Conservation (phyloP, 2,113 vertebrate species). For the Malurus elegans region DNA sequence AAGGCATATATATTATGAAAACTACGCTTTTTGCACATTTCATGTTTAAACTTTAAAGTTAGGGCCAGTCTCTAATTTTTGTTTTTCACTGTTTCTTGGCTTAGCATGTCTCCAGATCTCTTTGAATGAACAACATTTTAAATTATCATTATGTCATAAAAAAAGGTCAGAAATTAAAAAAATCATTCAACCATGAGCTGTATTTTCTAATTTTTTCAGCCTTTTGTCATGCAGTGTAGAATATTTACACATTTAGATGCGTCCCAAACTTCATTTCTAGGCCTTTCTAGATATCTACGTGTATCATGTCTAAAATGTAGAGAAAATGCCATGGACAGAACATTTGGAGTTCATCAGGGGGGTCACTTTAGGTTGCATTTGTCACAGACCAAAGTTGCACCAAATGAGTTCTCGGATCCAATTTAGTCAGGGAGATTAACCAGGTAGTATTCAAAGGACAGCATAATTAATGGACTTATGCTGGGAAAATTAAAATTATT, state of each 20-base stretch:
- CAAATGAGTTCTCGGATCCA: background rate
- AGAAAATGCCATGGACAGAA: background rate
- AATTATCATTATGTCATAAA: background rate
- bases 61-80: background rate
- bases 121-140: background rate
- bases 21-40: background rate
- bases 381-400: background rate
- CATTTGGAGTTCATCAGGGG: background rate
- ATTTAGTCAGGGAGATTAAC: background rate
- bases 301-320: background rate
- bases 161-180: background rate
- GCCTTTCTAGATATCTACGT: background rate
- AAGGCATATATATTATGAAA: background rate
- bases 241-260: background rate
- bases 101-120: background rate
- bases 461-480: background rate
- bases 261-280: background rate
- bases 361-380: background rate
- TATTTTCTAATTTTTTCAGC: background rate
- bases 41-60: background rate
- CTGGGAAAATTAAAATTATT: background rate
- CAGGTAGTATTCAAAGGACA: background rate
- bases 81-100: background rate
- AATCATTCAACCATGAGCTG: background rate
- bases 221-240: background rate